phyloP scores from a whole-genome alignment of 2,797 vertebrate species.

The Tapirus indicus region DNA sequence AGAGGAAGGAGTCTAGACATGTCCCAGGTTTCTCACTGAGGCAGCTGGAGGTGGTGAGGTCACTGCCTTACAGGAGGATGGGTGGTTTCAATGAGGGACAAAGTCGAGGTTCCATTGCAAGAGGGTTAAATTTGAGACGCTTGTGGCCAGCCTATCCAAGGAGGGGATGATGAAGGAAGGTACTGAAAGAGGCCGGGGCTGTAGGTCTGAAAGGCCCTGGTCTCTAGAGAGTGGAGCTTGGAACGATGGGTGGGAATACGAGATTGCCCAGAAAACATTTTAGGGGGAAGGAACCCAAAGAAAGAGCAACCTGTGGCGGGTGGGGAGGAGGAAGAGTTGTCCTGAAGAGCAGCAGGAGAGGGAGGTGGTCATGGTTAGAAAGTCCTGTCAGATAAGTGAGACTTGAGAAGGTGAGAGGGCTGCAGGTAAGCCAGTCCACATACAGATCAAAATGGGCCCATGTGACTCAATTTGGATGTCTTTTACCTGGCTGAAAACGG shows the following conservation, averaged over 20 bases:
- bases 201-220: background rate
- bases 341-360: background rate
- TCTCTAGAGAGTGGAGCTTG: no score
- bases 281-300: background rate
- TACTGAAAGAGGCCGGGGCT: background rate
- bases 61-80: background rate
- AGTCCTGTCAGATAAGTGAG: rapidly evolving
- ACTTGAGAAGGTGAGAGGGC: no score
- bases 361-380: background rate
- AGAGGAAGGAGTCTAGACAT: background rate
- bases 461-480: rapidly evolving
- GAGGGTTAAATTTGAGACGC: background rate
- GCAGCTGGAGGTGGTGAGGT: no score
- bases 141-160: background rate
- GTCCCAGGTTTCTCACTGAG: background rate
- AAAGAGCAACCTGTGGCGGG: no score
- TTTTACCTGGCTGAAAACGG: background rate
- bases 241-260: background rate
- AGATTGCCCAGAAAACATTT: background rate
- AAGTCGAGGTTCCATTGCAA: background rate
- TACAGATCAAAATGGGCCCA: rapidly evolving
- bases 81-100: background rate
- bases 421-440: rapidly evolving
- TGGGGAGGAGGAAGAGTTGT: background rate
- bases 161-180: background rate